Base-by-base conservation (phyloP, 2,113 vertebrate species). In the Epinephelus cyanopodus region DNA sequence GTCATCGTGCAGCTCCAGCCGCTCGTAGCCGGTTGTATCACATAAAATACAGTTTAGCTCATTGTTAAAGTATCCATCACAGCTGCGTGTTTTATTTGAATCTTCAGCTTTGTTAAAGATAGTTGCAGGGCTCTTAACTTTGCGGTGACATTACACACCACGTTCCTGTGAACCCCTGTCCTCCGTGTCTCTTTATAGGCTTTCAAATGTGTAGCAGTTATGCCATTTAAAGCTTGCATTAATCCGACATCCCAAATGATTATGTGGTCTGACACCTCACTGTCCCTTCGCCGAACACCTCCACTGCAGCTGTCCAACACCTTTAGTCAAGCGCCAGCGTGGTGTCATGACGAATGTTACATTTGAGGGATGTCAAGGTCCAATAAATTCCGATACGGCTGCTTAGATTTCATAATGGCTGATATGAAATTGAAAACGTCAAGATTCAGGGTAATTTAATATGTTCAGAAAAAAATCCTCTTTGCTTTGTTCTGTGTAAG, bases 231-330 rank as follows among this genome's bases (percentile, higher is more conserved):
- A 74, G 39, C 64, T 48, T n/a, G 62, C 58, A 74, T 81, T 68
- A 52, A 82, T 75, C 39, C 60, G 50, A 53, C 61, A 23, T 84
- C 45, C 58, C n/a, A 47, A 72, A 83, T 84, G 50, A 83, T 82
- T 18, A 83, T 69, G 67, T 77, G 53, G 72, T 67, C 56, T 71
- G 48, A 61, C 68, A 67, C 77, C 47, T 87, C 56, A n/a, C 25
- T 62, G 77, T 81, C 58, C 50, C 70, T 27, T 14, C 27, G 12
- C 42, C 3, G 33, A 73, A 82, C 82, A 85, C 69, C 79, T 79
- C 70, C 83, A 63, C 74, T 85, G 77, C 77, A 83, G 84, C 82
- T 87, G 83, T 75, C 69, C 45, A 68, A 86, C 79, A 85, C 77
- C 33, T 79, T 52, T 65, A 23, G 73, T 74, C 63, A 8, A 42